Conservation (phyloP, 92 coral and sea anemone species). For the Zoanthus sociatus region DNA sequence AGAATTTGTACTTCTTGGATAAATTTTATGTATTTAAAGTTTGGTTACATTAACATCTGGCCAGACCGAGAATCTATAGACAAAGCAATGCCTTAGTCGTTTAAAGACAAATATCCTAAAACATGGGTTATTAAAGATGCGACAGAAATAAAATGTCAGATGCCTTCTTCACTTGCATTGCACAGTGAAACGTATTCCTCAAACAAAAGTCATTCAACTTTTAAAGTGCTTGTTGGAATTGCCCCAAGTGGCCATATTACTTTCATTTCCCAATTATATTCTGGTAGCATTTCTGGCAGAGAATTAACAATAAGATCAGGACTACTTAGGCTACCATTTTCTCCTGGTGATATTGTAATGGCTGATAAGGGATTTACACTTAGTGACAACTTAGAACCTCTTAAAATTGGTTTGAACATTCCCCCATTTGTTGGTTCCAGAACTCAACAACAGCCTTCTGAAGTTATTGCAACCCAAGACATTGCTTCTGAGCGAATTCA, state of each 20-base stretch:
- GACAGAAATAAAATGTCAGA: conserved; percentile 45
- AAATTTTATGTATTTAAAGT: conserved; percentile 47
- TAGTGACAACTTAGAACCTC: conserved; percentile 26
- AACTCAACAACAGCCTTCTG: conserved; percentile 33
- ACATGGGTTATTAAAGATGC: conserved; percentile 53
- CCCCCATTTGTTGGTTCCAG: conserved; percentile 51
- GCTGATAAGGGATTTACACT: background rate
- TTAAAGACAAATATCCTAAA: conserved; percentile 41
- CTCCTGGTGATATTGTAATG: conserved; percentile 31
- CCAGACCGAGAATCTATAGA: conserved; percentile 28
- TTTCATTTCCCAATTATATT: conserved; percentile 58
- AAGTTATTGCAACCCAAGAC: conserved; percentile 52
- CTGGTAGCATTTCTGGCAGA: conserved; percentile 48
- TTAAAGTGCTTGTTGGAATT: conserved; percentile 65
- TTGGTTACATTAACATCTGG: conserved; percentile 49
- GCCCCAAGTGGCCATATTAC: conserved; percentile 64
- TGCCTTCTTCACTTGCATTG: conserved; percentile 62
- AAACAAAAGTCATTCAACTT: conserved; percentile 59
- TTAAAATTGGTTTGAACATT: conserved; percentile 46
- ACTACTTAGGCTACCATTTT: conserved; percentile 47
- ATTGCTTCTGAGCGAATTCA: conserved; percentile 62
- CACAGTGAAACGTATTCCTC: conserved; percentile 54
- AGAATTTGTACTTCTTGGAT: conserved; percentile 57
- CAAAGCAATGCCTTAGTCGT: conserved; percentile 46
- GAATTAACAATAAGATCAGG: conserved; percentile 42